Evolutionary conservation across 2,888 invertebrate species (phyloP).

Genomic region (Keiferia lycopersicella): DNA sequence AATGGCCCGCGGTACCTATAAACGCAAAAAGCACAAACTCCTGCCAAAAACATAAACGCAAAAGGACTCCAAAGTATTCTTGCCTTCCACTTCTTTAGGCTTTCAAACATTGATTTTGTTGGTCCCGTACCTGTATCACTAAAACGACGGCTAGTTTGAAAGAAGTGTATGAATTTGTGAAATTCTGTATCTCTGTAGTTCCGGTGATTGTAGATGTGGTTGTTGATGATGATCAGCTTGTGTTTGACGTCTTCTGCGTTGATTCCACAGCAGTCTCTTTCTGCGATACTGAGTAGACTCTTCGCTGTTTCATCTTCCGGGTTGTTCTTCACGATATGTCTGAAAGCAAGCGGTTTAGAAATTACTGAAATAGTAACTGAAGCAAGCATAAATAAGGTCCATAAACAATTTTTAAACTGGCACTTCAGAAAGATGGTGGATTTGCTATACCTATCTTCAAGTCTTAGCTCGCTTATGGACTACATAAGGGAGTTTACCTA

Average conservation of each 20-base stretch:
- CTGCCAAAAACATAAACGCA: neutral
- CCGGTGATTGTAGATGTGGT: neutral
- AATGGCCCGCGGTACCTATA: neutral
- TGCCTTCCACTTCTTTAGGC: neutral
- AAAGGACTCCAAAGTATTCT: neutral
- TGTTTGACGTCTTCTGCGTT: neutral
- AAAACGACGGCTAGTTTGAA: neutral
- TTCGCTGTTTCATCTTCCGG: neutral
- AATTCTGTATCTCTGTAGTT: neutral
- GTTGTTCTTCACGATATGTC: neutral
- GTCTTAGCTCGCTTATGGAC: too few relatives aligned
- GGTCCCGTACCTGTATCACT: neutral
- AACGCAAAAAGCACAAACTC: neutral
- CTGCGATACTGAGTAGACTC: neutral
- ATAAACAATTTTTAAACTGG: too few relatives aligned
- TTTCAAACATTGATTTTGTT: neutral
- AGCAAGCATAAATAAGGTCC: too few relatives aligned
- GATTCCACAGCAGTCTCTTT: neutral
- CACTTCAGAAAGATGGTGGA: too few relatives aligned
- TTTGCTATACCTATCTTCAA: too few relatives aligned
- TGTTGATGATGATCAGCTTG: neutral
- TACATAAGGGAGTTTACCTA: too few relatives aligned
- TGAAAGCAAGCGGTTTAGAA: neutral
- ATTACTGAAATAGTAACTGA: too few relatives aligned
- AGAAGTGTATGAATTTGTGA: conserved; percentile 11